Base-by-base conservation (phyloP, 1,140 invertebrate genomes). In the Heliconius himera region DNA sequence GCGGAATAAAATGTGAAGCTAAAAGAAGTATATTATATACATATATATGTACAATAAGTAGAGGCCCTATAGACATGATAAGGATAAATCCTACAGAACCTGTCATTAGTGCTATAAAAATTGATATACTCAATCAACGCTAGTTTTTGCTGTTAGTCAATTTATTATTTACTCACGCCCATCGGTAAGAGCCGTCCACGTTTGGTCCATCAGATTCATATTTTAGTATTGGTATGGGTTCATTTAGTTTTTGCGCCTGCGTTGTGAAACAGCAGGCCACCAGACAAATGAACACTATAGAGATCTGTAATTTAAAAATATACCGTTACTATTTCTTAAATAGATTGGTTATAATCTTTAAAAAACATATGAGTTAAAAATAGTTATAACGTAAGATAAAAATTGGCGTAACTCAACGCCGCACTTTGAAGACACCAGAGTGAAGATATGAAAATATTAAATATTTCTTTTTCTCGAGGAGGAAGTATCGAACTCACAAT, bases 111-210 rank as follows among this genome's bases (percentile, higher is more conserved):
- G 8, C 56, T 16, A 66, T 29, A 66, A 66, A 26, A 26, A 66
- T 16, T 66, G 60, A 29, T 66, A 66, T 66, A 66, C 60, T 66
- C 60, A 29, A 66, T 66, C 22, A 18, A 26, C 26, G 13, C 60
- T 66, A 26, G 60, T 29, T 66, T 66, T 66, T 66, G 60, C 26
- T 66, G 3, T 26, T 29, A 66, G 60, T 29, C 13, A 29, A 66
- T 66, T 72, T 72, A 72, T 72, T 38, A 72, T 41, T 38, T 72
- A 72, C 70, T 72, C 33, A 95, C 95, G 94, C 93, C 95, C 95
- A 96, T 90, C 96, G 96, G 87, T 96, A 97, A 20, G 96, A 95
- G 56, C 96, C 96, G 85, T 97, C 96, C 51, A 95, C 95, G 83
- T 96, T 96, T 0, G 96, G 96, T 85, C 96, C 96, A 81, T 96